Base-by-base conservation (phyloP, 92 coral and sea anemone genomes). In the Heteractis magnifica region DNA sequence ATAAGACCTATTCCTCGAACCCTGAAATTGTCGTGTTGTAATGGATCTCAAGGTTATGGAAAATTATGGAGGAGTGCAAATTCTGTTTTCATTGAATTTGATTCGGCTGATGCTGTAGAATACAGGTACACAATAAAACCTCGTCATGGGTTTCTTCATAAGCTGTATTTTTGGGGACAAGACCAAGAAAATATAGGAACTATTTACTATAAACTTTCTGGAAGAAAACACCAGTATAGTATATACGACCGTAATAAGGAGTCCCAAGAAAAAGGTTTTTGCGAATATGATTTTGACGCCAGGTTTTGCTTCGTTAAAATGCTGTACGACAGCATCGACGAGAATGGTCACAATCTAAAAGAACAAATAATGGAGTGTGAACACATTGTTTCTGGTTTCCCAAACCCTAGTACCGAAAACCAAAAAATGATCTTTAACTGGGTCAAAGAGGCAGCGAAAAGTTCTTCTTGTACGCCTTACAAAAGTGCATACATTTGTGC, bases 311-410 rank as follows among this genome's bases (percentile, higher is more conserved):
- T 83, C 65, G 58, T 93, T 6, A 23, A 87, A 48, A 49, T 13
- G 84, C 51, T 93, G 49, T 93, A 75, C 76, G 62, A 72, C 9
- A 15, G 4, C 6, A 52, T 76, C 8, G 78, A 53, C 4, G 41
- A 13, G 18, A 14, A 18, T 15, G 86, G 65, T 6, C 18, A 72
- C 13, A 51, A 84, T 77, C 13, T 93, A 0, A 93, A 81, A 21
- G 94, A 87, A 0, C 20, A 77, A 26, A 4, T 93, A 41, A 86
- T 91, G 6, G 91, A 91, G 52, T 84, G 93, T 56, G 93, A 89
- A 34, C 87, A 93, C 23, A 52, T 91, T 10, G 93, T 87, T 5
- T 91, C 91, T 81, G 90, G 87, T 2, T 56, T 59, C 6, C 55
- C 56, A 7, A 14, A 56, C 64, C 78, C 77, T 77, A 19, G 14